phyloP scores from a whole-genome alignment of 2,797 vertebrate genomes.

The Sus cebifrons region DNA sequence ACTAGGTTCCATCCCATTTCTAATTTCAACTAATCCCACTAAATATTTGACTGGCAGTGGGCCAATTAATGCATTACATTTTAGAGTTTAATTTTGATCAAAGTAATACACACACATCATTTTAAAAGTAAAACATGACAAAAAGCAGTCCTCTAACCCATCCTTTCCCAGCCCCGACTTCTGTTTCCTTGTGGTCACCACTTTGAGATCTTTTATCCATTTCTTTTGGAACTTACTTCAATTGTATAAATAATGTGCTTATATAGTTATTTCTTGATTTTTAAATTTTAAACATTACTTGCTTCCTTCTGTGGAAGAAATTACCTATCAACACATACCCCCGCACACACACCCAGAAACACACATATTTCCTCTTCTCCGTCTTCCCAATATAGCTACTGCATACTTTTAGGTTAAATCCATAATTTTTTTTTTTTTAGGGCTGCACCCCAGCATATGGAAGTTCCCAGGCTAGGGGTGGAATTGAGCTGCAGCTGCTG shows the following conservation, averaged over 20 bases:
- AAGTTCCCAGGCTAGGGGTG: no score
- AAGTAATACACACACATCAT: constrained; percentile 57
- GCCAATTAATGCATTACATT: constrained; percentile 72
- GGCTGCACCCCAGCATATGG: no score
- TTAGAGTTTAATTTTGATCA: constrained; percentile 76
- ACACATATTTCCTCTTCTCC: background rate
- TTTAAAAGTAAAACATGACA: constrained; percentile 74
- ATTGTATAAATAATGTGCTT: constrained; percentile 40
- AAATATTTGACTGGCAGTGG: constrained; percentile 34
- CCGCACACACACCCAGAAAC: background rate
- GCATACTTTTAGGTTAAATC: constrained; percentile 12
- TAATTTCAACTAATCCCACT: constrained; percentile 61
- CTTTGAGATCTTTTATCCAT: constrained; percentile 36
- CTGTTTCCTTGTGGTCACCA: constrained; percentile 7
- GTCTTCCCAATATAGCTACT: background rate
- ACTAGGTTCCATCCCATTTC: constrained; percentile 28
- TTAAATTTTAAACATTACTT: constrained; percentile 59
- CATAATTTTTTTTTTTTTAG: background rate
- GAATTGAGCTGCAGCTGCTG: no score
- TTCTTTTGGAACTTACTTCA: constrained; percentile 45
- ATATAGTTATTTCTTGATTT: constrained; percentile 52
- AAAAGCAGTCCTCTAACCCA: constrained; percentile 24
- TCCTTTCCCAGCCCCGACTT: background rate
- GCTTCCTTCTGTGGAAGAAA: constrained; percentile 24
- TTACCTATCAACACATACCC: background rate